Conservation (phyloP, 2,888 invertebrate species). For the Noctua janthe region DNA sequence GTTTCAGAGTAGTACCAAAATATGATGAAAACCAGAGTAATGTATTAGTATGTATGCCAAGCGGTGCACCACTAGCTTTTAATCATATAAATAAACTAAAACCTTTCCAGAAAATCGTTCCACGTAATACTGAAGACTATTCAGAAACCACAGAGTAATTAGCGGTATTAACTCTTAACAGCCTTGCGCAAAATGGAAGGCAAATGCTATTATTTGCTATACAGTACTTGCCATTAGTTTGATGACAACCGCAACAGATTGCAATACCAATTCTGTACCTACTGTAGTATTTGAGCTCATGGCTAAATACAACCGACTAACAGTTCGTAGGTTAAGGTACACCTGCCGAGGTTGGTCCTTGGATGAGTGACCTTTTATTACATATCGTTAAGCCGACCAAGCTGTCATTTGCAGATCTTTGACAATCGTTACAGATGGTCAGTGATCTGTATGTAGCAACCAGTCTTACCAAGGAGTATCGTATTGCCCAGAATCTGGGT, state of each 20-base stretch:
- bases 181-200: slow-evolving; percentile 2
- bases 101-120: slow-evolving; percentile 8
- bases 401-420: too few species aligned
- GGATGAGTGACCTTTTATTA: not conserved
- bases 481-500: not conserved
- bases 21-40: not conserved
- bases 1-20: too few species aligned
- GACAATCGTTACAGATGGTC: not conserved
- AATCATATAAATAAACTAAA: slow-evolving; percentile 24
- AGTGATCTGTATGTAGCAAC: not conserved
- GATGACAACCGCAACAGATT: slow-evolving; percentile 4
- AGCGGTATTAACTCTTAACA: slow-evolving; percentile 23
- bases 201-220: not conserved
- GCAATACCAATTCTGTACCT: slow-evolving; percentile 2
- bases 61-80: slow-evolving; percentile 8
- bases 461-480: not conserved
- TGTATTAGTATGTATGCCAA: not conserved
- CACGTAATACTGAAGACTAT: slow-evolving; percentile 29
- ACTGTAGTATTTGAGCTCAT: not conserved
- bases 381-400: not conserved
- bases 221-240: slow-evolving; percentile 10
- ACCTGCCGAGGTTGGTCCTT: not conserved
- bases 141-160: slow-evolving; percentile 37
- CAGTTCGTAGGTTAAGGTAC: not conserved
- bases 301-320: not conserved